These are phyloP conservation scores for Ictidomys tridecemlineatus DNA, from an alignment of 2,113 vertebrate genomes.

Conservation along the genomic window DNA sequence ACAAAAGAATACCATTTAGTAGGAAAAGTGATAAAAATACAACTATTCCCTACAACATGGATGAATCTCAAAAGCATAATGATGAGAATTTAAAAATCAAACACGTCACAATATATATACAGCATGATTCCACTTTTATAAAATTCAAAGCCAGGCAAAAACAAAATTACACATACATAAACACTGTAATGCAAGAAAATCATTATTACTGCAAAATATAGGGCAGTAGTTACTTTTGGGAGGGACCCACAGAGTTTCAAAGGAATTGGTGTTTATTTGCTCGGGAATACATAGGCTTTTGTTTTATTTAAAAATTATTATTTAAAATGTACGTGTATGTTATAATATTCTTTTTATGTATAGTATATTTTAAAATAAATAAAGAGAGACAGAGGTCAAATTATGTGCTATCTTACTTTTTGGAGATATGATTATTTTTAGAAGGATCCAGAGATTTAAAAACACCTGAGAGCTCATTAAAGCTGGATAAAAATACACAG, in stretches of 20 bases:
- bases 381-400: neutral
- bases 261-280: neutral
- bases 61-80: neutral
- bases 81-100: neutral
- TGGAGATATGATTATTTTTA: neutral
- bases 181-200: neutral
- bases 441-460: neutral
- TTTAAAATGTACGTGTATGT: neutral
- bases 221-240: neutral
- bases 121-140: neutral
- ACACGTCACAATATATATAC: neutral
- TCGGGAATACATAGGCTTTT: neutral
- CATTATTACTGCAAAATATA: conserved; percentile 10
- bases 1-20: neutral
- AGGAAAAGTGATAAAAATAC: neutral
- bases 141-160: neutral
- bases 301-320: neutral
- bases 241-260: neutral
- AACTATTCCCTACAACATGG: neutral
- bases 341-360: neutral
- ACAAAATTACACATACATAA: neutral
- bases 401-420: neutral
- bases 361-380: neutral
- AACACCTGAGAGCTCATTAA: neutral
- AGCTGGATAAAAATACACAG: neutral